phyloP scores from a whole-genome alignment of 2,888 invertebrate genomes.

The Aphrophora alni region DNA sequence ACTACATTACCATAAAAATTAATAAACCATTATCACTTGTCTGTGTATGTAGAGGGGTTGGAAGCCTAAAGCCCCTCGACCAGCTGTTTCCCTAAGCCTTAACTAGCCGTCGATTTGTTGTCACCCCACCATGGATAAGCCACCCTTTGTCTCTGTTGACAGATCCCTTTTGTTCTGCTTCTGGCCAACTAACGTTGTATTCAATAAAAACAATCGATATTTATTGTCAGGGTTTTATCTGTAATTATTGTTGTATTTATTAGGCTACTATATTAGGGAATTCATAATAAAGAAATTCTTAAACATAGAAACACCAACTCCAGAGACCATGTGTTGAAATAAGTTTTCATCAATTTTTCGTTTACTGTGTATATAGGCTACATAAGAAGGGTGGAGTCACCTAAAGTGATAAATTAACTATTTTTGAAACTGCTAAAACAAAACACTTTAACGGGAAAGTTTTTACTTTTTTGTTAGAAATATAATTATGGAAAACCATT shows the following conservation, averaged over 20 bases:
- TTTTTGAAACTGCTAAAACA: no score
- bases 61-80: not conserved
- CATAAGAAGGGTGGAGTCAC: no score
- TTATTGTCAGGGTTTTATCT: not conserved
- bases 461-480: no score
- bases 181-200: not conserved
- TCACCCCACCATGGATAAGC: slow-evolving; percentile 28
- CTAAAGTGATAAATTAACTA: no score
- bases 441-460: no score
- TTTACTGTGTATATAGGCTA: no score
- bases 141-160: slow-evolving; percentile 22
- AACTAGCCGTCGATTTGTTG: slow-evolving; percentile 34
- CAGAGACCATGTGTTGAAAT: no score
- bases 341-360: no score
- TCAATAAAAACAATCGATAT: not conserved
- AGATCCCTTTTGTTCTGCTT: not conserved
- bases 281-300: no score
- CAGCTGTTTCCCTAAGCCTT: slow-evolving; percentile 7
- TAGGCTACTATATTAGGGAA: no score
- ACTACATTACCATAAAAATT: slow-evolving; percentile 2
- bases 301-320: no score
- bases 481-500: no score
- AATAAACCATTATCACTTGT: slow-evolving; percentile 9
- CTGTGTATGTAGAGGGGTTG: not conserved
- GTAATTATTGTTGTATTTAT: not conserved